Evolutionary conservation across 2,888 invertebrate genomes (phyloP).

Genomic region (Eubasilissa splendida): DNA sequence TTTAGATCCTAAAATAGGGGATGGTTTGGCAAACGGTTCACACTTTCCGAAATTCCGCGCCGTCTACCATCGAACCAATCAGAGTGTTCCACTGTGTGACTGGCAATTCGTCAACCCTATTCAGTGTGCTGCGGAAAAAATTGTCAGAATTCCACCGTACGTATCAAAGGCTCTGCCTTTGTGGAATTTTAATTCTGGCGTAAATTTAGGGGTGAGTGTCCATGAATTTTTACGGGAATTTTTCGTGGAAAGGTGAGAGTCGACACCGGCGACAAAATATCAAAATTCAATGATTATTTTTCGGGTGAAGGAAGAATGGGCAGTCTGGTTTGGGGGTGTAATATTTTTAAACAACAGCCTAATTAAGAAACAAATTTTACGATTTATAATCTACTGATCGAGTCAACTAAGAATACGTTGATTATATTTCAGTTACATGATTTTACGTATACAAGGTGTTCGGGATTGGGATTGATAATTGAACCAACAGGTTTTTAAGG

Average conservation of each 20-base stretch:
- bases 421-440: too few relatives aligned
- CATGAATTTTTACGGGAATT: neutral
- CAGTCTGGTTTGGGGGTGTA: neutral
- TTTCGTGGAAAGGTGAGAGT: neutral
- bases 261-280: neutral
- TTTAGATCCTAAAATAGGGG: neutral
- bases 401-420: too few relatives aligned
- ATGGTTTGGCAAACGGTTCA: neutral
- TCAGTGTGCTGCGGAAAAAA: neutral
- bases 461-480: too few relatives aligned
- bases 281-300: neutral
- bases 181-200: constrained; percentile 8
- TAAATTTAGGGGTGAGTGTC: neutral
- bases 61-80: neutral
- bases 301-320: neutral
- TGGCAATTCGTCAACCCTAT: constrained; percentile 9
- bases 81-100: constrained; percentile 5
- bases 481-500: too few relatives aligned
- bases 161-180: neutral
- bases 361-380: too few relatives aligned
- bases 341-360: too few relatives aligned
- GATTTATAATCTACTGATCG: too few relatives aligned
- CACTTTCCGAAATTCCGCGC: neutral
- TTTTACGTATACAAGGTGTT: too few relatives aligned
- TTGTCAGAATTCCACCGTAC: neutral